These are phyloP conservation scores for Triplophysa dalaica DNA, from an alignment of 2,113 vertebrate species.

Conservation along the genomic window DNA sequence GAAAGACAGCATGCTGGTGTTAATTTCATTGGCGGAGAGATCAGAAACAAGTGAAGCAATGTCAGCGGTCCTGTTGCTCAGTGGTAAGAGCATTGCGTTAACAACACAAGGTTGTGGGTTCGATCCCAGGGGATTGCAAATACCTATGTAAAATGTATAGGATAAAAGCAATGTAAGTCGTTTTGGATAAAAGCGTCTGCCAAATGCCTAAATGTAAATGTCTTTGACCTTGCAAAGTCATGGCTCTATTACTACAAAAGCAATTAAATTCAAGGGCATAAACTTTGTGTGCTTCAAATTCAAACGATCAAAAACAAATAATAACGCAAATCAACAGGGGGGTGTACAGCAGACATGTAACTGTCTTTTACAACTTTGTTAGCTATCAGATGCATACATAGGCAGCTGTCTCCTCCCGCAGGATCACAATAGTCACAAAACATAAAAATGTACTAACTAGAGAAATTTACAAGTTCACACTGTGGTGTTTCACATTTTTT, in stretches of 20 bases:
- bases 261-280: slow-evolving; percentile 18
- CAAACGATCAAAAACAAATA: background rate
- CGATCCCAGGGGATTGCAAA: too few species aligned
- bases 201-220: too few species aligned
- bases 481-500: too few species aligned
- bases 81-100: too few species aligned
- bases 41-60: slow-evolving; percentile 34
- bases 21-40: slow-evolving; percentile 44
- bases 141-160: too few species aligned
- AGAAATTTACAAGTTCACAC: too few species aligned
- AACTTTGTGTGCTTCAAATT: background rate
- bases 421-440: background rate
- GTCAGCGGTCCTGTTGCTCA: too few species aligned
- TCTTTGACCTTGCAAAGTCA: slow-evolving; percentile 31
- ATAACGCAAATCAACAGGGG: background rate
- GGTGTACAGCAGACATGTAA: background rate
- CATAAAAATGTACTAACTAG: background rate
- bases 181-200: too few species aligned
- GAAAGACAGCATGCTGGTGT: slow-evolving; percentile 35
- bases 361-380: background rate
- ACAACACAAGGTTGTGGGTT: too few species aligned
- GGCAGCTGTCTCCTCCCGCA: too few species aligned
- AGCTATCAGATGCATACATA: background rate
- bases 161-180: too few species aligned
- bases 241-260: slow-evolving; percentile 23